Evolutionary conservation across 1,140 invertebrate genomes (phyloP).

Genomic region (Paraescarpia echinospica): DNA sequence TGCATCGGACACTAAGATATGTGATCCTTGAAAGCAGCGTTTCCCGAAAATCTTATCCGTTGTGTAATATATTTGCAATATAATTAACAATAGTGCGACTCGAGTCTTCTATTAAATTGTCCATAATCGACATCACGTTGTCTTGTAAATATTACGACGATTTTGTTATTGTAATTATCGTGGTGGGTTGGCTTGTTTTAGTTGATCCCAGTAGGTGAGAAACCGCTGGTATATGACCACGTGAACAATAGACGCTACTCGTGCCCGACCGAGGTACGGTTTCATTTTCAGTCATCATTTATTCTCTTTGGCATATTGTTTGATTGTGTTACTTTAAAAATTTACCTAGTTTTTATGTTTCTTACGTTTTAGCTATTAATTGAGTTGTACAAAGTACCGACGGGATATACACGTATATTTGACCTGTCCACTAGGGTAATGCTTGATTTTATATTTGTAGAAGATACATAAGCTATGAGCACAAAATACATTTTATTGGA

Average conservation of each 20-base stretch:
- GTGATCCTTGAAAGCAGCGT: background rate
- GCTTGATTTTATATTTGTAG: no score
- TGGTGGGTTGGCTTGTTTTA: slow-evolving; percentile 10
- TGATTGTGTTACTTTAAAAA: background rate
- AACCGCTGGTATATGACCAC: slow-evolving; percentile 10
- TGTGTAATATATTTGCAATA: background rate
- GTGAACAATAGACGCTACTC: background rate
- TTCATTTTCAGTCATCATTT: background rate
- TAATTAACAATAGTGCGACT: background rate
- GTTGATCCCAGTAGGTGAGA: slow-evolving; percentile 17
- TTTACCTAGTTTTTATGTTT: background rate
- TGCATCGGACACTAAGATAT: no score
- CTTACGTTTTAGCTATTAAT: background rate
- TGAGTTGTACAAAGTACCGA: background rate
- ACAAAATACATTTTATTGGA: no score
- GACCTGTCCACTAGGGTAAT: no score
- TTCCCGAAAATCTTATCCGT: background rate
- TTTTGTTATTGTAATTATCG: background rate
- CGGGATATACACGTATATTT: no score
- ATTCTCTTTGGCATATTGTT: background rate
- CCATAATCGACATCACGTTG: background rate
- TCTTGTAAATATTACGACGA: no score
- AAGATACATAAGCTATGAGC: no score
- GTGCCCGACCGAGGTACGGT: background rate
- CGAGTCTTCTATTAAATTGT: background rate